Percentiles rank a stretch among this genome's conserved stretches.
phyloP scores from a whole-genome alignment of 2,113 vertebrate genomes.

The Sander lucioperca region DNA sequence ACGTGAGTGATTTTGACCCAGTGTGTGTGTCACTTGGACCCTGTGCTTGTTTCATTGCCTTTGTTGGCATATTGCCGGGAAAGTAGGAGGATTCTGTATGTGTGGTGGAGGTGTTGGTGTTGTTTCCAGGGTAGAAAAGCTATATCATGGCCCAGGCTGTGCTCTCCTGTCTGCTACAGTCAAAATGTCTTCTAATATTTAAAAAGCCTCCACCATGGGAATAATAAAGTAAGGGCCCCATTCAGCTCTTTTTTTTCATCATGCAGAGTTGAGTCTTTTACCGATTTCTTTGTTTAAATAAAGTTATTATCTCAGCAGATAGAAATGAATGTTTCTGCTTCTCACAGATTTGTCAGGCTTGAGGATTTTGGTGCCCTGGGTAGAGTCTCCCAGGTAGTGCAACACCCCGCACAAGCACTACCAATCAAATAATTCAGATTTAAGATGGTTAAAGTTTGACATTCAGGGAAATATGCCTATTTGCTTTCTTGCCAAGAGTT shows the following conservation, averaged over 20 bases:
- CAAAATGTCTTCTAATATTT: not conserved
- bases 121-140: conserved; percentile 8
- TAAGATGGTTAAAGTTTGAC: too few relatives aligned
- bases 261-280: not conserved
- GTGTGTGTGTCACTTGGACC: conserved; percentile 31
- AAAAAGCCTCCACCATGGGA: too few relatives aligned
- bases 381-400: not conserved
- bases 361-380: not conserved
- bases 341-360: not conserved
- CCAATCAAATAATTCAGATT: not conserved
- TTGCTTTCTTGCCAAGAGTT: not conserved
- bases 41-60: conserved; percentile 29
- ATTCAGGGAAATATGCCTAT: not conserved
- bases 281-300: too few relatives aligned
- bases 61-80: conserved; percentile 44
- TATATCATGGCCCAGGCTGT: not conserved
- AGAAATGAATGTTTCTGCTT: too few relatives aligned
- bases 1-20: conserved; percentile 27
- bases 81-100: conserved; percentile 1
- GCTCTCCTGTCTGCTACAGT: not conserved
- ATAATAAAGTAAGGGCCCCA: not conserved
- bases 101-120: conserved; percentile 10
- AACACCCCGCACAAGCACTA: not conserved
- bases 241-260: not conserved
- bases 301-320: too few relatives aligned